Evolutionary conservation across 64 coral and sea anemone genomes (phyloP).

Genomic region (Pocillopora verrucosa): DNA sequence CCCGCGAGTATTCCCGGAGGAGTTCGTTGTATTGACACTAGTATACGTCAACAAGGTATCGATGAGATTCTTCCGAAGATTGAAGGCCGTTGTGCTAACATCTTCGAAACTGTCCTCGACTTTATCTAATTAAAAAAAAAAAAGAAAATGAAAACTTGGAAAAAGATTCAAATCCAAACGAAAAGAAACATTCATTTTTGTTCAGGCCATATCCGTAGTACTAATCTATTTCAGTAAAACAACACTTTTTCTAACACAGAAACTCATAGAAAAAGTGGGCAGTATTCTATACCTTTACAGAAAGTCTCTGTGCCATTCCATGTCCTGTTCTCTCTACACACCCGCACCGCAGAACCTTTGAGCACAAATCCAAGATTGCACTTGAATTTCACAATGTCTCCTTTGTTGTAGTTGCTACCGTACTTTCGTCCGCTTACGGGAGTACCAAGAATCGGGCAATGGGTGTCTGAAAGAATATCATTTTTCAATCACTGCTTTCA

Average conservation of each 20-base stretch:
- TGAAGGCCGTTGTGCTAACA: conserved; percentile 47
- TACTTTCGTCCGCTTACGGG: conserved; percentile 65
- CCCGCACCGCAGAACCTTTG: conserved; percentile 54
- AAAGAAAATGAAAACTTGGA: not conserved
- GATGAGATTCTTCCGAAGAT: conserved; percentile 53
- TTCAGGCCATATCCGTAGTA: no score
- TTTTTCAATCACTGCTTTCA: not conserved
- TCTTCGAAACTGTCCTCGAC: conserved; percentile 45
- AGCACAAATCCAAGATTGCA: conserved; percentile 67
- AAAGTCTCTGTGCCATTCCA: conserved; percentile 76
- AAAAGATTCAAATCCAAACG: no score
- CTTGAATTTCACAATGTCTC: conserved; percentile 57
- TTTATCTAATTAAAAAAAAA: conserved; percentile 42
- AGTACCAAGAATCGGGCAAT: conserved; percentile 68
- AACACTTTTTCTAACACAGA: no score
- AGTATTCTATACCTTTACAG: conserved; percentile 59
- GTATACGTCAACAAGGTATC: conserved; percentile 68
- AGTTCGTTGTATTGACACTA: conserved; percentile 23
- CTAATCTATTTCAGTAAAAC: no score
- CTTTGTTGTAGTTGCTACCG: conserved; percentile 65
- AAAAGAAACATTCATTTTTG: no score
- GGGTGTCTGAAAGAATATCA: conserved; percentile 38
- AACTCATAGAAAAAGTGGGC: no score
- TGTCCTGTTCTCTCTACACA: conserved; percentile 44
- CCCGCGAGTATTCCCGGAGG: conserved; percentile 28